A percentile compares a stretch with the other conserved stretches of the same genome.
phyloP scores from a whole-genome alignment of 2,113 vertebrate species.

The Solea senegalensis region DNA sequence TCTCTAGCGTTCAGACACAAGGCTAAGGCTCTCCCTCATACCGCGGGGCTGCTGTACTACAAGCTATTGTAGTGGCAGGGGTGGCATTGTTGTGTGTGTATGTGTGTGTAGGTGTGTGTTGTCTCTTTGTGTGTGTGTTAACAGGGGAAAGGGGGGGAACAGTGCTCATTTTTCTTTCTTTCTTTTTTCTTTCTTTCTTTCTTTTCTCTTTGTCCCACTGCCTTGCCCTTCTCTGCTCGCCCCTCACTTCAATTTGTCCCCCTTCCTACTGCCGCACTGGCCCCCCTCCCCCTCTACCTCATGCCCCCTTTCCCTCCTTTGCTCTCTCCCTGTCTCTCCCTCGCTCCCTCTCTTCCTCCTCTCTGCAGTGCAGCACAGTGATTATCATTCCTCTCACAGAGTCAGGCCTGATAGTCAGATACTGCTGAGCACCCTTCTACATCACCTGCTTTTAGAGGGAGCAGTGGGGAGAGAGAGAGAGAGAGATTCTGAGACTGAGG shows the following conservation, averaged over 20 bases:
- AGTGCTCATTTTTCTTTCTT: conserved; percentile 15
- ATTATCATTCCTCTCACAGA: conserved; percentile 83
- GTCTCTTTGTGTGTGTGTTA: conserved; percentile 10
- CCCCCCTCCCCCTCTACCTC: conserved; percentile 63
- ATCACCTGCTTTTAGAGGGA: conserved; percentile 78
- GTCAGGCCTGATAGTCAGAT: conserved; percentile 82
- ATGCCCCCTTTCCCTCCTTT: conserved; percentile 55
- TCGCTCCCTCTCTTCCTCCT: conserved; percentile 54
- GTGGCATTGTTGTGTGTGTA: conserved; percentile 38
- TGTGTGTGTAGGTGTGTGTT: conserved; percentile 15
- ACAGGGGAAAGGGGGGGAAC: conserved; percentile 21
- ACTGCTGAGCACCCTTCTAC: conserved; percentile 80
- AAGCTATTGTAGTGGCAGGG: conserved; percentile 57
- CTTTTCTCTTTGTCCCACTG: conserved; percentile 43
- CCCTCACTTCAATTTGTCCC: conserved; percentile 25
- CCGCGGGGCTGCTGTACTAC: conserved; percentile 68
- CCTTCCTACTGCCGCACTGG: conserved; percentile 65
- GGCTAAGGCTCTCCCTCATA: conserved; percentile 62
- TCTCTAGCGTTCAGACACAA: conserved; percentile 74
- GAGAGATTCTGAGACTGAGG: conserved; percentile 20
- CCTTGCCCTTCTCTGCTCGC: conserved; percentile 18
- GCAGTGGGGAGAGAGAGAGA: conserved; percentile 52
- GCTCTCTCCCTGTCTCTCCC: conserved; percentile 52
- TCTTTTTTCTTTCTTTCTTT: conserved; percentile 27
- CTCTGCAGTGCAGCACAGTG: conserved; percentile 82